phyloP scores from a whole-genome alignment of 2,113 vertebrate genomes.

The Equus quagga region DNA sequence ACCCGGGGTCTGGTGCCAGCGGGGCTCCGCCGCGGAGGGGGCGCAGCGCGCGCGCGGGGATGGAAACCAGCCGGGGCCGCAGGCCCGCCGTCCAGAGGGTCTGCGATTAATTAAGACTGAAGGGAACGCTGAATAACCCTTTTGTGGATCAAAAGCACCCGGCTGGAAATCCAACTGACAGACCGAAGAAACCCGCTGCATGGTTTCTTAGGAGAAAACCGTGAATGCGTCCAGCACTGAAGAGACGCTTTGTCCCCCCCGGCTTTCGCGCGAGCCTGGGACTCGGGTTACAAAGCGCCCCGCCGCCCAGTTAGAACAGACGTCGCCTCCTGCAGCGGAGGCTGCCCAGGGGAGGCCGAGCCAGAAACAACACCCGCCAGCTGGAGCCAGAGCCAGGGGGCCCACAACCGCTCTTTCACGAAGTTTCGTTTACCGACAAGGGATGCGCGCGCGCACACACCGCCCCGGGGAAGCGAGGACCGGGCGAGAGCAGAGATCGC shows the following conservation, averaged over 20 bases:
- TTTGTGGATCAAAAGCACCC: conserved; percentile 84
- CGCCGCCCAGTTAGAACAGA: conserved; percentile 68
- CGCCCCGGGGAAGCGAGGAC: fast-evolving
- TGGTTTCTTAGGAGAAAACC: conserved; percentile 82
- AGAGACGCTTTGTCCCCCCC: conserved; percentile 86
- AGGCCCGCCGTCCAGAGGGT: conserved; percentile 71
- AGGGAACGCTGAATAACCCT: conserved; percentile 86
- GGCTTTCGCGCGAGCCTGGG: conserved; percentile 70
- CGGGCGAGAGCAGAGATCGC: neutral
- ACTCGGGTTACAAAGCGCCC: conserved; percentile 83
- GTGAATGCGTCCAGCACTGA: conserved; percentile 78
- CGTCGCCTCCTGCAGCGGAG: conserved; percentile 51
- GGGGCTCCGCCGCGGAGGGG: neutral
- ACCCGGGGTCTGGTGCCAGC: neutral
- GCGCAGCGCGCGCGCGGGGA: conserved; percentile 19
- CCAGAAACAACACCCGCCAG: conserved; percentile 85
- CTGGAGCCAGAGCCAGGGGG: conserved; percentile 18
- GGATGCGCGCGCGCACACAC: neutral
- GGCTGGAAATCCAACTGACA: conserved; percentile 82
- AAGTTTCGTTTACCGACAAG: conserved; percentile 32
- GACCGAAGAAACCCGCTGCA: conserved; percentile 84
- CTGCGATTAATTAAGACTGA: conserved; percentile 87
- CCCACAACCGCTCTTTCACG: neutral
- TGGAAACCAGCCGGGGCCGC: conserved; percentile 84
- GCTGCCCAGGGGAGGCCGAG: conserved; percentile 69